Evolutionary conservation across 1,140 invertebrate species (phyloP).

Genomic region (Mylabris phalerata): DNA sequence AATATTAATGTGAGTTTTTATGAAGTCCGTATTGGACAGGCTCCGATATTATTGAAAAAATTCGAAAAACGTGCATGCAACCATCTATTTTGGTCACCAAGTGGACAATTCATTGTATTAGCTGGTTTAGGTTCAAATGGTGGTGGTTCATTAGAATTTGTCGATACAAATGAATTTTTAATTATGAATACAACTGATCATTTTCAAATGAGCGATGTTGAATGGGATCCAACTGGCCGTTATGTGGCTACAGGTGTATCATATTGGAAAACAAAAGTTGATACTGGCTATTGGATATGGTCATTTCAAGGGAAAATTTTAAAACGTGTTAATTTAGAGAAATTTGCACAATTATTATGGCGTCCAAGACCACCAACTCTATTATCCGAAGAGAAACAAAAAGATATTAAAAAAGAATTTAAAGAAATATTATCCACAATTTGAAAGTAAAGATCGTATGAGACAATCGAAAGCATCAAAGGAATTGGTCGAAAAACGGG

Average conservation of each 20-base stretch:
- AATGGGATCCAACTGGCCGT: conserved; percentile 98
- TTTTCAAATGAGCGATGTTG: conserved; percentile 86
- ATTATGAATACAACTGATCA: conserved; percentile 91
- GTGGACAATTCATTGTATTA: conserved; percentile 91
- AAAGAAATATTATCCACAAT: conserved; percentile 94
- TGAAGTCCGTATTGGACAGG: conserved; percentile 78
- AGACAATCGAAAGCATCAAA: conserved; percentile 90
- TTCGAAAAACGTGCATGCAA: conserved; percentile 89
- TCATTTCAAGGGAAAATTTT: conserved; percentile 80
- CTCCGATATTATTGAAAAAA: conserved; percentile 80
- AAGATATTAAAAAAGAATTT: conserved; percentile 97
- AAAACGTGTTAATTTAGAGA: conserved; percentile 77
- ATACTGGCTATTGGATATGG: conserved; percentile 96
- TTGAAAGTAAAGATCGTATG: conserved; percentile 94
- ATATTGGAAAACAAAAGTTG: conserved; percentile 93
- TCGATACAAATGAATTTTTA: conserved; percentile 91
- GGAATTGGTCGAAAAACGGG: conserved; percentile 92
- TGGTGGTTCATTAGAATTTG: conserved; percentile 88
- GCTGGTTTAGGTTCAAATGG: conserved; percentile 74
- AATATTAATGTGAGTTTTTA: conserved; percentile 91
- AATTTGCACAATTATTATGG: conserved; percentile 95
- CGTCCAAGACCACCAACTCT: conserved; percentile 86
- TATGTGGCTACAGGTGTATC: conserved; percentile 95
- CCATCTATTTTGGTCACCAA: conserved; percentile 93
- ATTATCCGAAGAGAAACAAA: conserved; percentile 70